Evolutionary conservation across 2,113 vertebrate genomes (phyloP), one percentile per base, ranked within the genome.

Genomic region (Butorides virescens): DNA sequence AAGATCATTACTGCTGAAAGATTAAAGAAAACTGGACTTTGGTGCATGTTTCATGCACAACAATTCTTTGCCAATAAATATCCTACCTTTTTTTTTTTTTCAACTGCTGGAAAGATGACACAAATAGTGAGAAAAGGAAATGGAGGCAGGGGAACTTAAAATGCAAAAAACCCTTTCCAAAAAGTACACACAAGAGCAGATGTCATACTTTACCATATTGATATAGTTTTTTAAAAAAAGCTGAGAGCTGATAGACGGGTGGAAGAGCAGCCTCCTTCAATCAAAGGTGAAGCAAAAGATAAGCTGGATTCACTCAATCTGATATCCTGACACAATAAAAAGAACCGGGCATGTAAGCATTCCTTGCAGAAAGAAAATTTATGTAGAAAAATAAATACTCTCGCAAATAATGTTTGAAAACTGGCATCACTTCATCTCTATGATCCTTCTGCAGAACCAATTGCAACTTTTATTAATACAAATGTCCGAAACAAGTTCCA

Each of bases 31-130:
- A 50, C 10, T 9, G 93, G 26, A 63, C 30, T 62, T 58, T 7
- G 2, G n/a, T 4, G 6, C 3, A 0, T 27, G 34, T 7, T 63
- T 84, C 6, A 2, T 7, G 10, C 19, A 46, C 4, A 22, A 25
- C 7, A 87, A 67, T 26, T 49, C 37, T 67, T 78, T 65, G 32
- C 2, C 0, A 23, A 46, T 27, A 89, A 68, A 29, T 58, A 36
- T 3, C 25, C 9, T 36, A 3, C 39, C n/a, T n/a, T 42, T 47
- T 21, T 47, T 21, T 2, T 25, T 76, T 88, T 80, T 52, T 16
- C 68, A 67, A 46, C 22, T 82, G 47, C 32, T 83, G 61, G 23
- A 81, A 90, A 93, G 44, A 50, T 2, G 9, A 63, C 36, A 56
- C 1, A 5, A 78, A 55, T 9, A 58, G 11, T 9, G 7, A 77